A percentile compares a stretch with the other conserved stretches of the same genome.
These are phyloP conservation scores for Apamea epomidion DNA, from an alignment of 2,888 invertebrate genomes.

Conservation along the genomic window DNA sequence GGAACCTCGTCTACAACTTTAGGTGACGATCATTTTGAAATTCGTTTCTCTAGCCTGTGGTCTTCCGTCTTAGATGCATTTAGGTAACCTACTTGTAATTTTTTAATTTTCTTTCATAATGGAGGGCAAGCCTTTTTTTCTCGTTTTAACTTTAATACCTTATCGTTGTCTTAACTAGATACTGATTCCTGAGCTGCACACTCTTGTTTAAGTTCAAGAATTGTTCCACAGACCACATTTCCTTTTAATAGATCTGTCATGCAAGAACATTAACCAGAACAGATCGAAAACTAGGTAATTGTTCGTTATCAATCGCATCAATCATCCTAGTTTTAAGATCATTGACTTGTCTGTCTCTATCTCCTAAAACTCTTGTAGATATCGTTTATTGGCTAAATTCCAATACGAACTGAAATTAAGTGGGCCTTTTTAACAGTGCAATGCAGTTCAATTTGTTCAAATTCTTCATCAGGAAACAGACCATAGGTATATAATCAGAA, in stretches of 20 bases:
- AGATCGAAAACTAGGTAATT: conserved; percentile 10
- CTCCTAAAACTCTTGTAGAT: background rate
- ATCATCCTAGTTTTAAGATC: conserved; percentile 17
- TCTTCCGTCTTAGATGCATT: background rate
- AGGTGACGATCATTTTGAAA: conserved; percentile 75
- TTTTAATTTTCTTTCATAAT: background rate
- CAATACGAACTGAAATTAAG: conserved; percentile 1
- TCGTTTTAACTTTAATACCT: background rate
- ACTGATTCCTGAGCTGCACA: background rate
- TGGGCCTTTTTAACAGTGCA: background rate
- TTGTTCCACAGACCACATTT: background rate
- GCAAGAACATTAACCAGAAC: background rate
- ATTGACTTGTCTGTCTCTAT: background rate
- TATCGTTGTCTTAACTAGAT: background rate
- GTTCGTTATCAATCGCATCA: conserved; percentile 13
- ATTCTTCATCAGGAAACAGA: background rate
- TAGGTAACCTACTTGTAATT: background rate
- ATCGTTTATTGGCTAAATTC: background rate
- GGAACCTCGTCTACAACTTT: conserved; percentile 97
- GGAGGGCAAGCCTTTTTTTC: background rate
- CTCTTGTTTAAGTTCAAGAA: background rate
- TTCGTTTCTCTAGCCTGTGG: background rate
- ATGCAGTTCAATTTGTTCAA: background rate
- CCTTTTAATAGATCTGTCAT: background rate
- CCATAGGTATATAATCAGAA: background rate